These are phyloP conservation scores for Drosophila neotestacea DNA, from an alignment of 2,888 invertebrate genomes.

Conservation along the genomic window DNA sequence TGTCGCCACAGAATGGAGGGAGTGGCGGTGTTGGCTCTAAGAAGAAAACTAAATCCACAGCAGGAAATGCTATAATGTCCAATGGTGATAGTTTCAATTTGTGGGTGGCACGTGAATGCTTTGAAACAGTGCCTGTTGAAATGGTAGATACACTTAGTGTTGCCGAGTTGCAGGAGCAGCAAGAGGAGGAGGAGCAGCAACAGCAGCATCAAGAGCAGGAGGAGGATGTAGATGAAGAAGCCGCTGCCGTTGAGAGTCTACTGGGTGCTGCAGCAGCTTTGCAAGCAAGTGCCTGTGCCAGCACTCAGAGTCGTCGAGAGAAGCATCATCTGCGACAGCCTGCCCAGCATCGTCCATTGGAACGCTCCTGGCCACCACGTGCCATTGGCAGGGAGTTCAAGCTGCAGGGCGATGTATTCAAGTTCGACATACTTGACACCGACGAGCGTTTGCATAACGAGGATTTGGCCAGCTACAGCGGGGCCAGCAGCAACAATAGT, in stretches of 20 bases:
- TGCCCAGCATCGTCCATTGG: constrained; percentile 89
- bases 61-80: constrained; percentile 65
- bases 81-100: constrained; percentile 78
- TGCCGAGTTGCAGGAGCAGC: constrained; percentile 63
- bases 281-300: constrained; percentile 57
- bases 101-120: constrained; percentile 85
- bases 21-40: constrained; percentile 86
- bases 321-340: constrained; percentile 73
- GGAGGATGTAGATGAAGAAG: constrained; percentile 70
- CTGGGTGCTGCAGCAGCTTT: constrained; percentile 83
- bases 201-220: constrained; percentile 62
- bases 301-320: neutral
- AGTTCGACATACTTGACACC: constrained; percentile 93
- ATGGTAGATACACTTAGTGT: constrained; percentile 75
- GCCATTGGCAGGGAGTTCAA: constrained; percentile 85
- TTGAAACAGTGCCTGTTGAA: constrained; percentile 84
- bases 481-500: constrained; percentile 71
- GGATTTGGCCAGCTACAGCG: constrained; percentile 71
- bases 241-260: constrained; percentile 80
- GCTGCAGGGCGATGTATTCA: constrained; percentile 91
- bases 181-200: constrained; percentile 62
- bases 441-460: constrained; percentile 87
- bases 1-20: constrained; percentile 77
- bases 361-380: constrained; percentile 90
- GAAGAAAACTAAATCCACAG: constrained; percentile 87